These are phyloP conservation scores for Schrankia costaestrigalis DNA, from an alignment of 2,888 invertebrate genomes.

Conservation along the genomic window DNA sequence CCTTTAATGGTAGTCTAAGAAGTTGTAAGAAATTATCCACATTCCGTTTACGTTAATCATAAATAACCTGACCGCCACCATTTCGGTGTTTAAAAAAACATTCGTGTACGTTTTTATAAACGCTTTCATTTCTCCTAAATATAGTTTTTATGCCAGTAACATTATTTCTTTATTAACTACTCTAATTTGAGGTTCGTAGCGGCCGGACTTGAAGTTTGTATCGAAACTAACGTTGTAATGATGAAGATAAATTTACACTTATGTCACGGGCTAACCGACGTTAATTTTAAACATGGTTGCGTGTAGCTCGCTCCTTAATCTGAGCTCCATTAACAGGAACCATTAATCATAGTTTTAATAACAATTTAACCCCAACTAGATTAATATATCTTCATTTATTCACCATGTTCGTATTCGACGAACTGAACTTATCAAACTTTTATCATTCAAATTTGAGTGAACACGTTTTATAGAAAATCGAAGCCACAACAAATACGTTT, in stretches of 20 bases:
- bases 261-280: constrained; percentile 62
- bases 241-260: constrained; percentile 74
- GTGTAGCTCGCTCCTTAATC: constrained; percentile 74
- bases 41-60: constrained; percentile 24
- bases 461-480: constrained; percentile 55
- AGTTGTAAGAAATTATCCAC: constrained; percentile 19
- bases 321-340: constrained; percentile 69
- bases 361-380: constrained; percentile 79
- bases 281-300: constrained; percentile 67
- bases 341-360: constrained; percentile 81
- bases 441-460: constrained; percentile 72
- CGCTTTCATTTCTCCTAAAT: constrained; percentile 12
- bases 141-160: constrained; percentile 13
- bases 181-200: constrained; percentile 35
- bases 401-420: constrained; percentile 50
- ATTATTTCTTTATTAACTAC: constrained; percentile 41
- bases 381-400: constrained; percentile 80
- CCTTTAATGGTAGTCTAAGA: constrained; percentile 13
- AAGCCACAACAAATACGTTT: constrained; percentile 60
- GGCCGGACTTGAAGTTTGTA: constrained; percentile 35
- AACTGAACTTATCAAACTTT: constrained; percentile 54
- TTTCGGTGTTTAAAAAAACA: constrained; percentile 6
- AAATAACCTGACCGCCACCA: constrained; percentile 11
- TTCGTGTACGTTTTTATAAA: constrained; percentile 10
- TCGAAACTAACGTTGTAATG: constrained; percentile 59